Evolutionary conservation across 2,113 vertebrate species (phyloP).

Genomic region (Grammomys dolichurus): DNA sequence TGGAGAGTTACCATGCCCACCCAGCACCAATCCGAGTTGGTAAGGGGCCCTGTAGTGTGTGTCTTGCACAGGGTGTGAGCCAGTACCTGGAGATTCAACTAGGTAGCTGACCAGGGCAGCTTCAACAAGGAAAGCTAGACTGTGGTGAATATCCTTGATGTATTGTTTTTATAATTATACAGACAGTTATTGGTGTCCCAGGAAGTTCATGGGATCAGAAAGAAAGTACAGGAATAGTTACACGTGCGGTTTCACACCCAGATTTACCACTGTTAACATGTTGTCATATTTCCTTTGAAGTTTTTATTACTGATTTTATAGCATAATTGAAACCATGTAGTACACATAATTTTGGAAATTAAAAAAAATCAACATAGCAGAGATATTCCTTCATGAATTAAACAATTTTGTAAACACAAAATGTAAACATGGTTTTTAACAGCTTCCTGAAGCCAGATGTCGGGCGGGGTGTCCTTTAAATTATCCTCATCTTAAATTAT

Average conservation of each 20-base stretch:
- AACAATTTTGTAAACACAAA: slow-evolving; percentile 41
- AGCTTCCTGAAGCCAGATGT: not conserved
- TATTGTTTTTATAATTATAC: not conserved
- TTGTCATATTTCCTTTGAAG: not conserved
- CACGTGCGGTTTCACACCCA: not conserved
- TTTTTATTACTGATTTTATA: not conserved
- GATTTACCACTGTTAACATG: not conserved
- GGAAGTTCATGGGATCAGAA: not conserved
- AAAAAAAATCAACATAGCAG: not conserved
- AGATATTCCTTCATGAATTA: slow-evolving; percentile 6
- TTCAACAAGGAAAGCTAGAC: no score
- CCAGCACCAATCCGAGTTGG: rapidly evolving
- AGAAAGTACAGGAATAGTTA: not conserved
- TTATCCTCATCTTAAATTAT: not conserved
- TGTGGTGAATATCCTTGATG: not conserved
- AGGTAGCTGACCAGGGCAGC: rapidly evolving
- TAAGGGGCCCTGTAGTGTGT: rapidly evolving
- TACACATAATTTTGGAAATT: slow-evolving; percentile 35
- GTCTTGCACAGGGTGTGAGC: rapidly evolving
- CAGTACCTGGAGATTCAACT: rapidly evolving
- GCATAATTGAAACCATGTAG: slow-evolving; percentile 15
- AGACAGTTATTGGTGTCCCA: not conserved
- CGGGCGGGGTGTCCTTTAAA: not conserved
- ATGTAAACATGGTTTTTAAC: slow-evolving; percentile 14
- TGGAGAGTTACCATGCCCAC: rapidly evolving